These are phyloP conservation scores for Philonicus albiceps DNA, from an alignment of 2,888 invertebrate species.

Conservation along the genomic window DNA sequence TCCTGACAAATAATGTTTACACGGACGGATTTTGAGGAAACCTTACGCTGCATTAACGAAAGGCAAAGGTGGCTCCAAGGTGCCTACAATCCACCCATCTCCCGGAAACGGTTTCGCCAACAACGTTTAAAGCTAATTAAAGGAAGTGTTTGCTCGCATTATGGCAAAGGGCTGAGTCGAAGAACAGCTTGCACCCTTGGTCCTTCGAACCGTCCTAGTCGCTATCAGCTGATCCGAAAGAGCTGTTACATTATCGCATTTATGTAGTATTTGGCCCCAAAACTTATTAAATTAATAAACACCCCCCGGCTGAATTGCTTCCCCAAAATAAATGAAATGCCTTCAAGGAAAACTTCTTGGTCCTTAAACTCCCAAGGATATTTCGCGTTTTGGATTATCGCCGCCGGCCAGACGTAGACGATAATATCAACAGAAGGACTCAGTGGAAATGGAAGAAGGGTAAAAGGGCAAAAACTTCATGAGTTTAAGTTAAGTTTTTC, in stretches of 20 bases:
- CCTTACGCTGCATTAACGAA: not conserved
- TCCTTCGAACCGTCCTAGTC: not conserved
- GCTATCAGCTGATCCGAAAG: not conserved
- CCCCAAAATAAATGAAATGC: not conserved
- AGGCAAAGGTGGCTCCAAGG: not conserved
- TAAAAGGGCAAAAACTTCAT: not conserved
- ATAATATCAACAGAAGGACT: not conserved
- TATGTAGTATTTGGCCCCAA: not conserved
- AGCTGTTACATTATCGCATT: not conserved
- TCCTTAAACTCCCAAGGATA: not conserved
- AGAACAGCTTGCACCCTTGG: not conserved
- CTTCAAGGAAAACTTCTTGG: not conserved
- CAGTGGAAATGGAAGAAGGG: too few relatives aligned
- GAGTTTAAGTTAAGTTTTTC: not conserved
- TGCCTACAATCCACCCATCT: not conserved
- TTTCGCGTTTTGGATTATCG: not conserved
- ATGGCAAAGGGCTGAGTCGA: not conserved
- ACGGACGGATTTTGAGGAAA: not conserved
- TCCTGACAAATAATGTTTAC: not conserved
- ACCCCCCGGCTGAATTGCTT: not conserved
- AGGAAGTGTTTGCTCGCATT: slow-evolving; percentile 20
- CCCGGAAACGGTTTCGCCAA: not conserved
- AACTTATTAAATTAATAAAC: not conserved
- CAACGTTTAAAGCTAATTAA: not conserved
- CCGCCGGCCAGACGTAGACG: not conserved